Base-by-base conservation (phyloP, 1,140 invertebrate genomes). In the Drosophila leontia region DNA sequence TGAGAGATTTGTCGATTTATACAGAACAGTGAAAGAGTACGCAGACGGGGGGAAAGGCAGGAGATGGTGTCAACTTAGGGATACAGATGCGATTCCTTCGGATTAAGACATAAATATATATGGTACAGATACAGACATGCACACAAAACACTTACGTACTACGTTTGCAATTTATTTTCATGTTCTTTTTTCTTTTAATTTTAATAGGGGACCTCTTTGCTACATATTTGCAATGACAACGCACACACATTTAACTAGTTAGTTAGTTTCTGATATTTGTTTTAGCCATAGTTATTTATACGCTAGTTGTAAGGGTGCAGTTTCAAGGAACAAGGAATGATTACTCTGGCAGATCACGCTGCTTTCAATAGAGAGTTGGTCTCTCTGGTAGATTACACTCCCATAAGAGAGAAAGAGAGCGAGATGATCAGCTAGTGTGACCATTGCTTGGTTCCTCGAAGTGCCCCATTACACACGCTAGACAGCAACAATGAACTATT, bases 401-500 rank as follows among this genome's bases (percentile, higher is more conserved):
- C 3, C 3, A 4, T 8, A 44, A n/a, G 47, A 29, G 7, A 9
- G 23, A 3, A 44, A n/a, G 47, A 29, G 7, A 9, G 23, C 12
- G 7, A 13, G 12, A 7, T 26, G 15, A 29, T 17, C 29, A 1
- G 7, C 26, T 9, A 51, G 15, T 7, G 17, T 13, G 29, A 2
- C 12, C 32, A 6, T 55, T 5, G 19, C 53, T 39, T 11, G n/a
- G 9, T 39, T 39, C 53, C 19, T 3, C 26, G 0, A 56, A 39
- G 0, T 23, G 32, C 19, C 37, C 29, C 57, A 23, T 42, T 87
- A 26, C 35, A 23, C 51, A 23, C 19, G 13, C 35, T 39, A 86
- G 83, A 83, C 70, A 87, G 65, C 67, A 83, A 86, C 76, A 83
- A 77, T 83, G 50, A 78, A 84, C 85, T 78, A 88, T 60, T 64